Evolutionary conservation across 2,888 invertebrate species (phyloP).

Genomic region (Thera britannica): DNA sequence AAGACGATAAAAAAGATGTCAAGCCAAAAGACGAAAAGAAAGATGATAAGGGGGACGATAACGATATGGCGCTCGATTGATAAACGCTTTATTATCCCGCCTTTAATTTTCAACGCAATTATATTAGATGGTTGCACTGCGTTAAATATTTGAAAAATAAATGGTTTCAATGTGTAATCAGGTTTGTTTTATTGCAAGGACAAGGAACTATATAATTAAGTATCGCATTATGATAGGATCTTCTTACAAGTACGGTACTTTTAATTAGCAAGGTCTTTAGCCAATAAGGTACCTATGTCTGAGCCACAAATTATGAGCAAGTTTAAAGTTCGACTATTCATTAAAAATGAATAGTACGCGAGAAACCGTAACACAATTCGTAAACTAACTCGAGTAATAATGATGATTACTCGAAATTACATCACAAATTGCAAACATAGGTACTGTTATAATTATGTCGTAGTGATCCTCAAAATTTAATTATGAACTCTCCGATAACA

Average conservation of each 20-base stretch:
- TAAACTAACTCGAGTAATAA: neutral
- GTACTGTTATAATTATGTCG: neutral
- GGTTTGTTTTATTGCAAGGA: neutral
- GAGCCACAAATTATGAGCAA: too few relatives aligned
- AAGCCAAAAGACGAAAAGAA: conserved; percentile 59
- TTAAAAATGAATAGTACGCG: too few relatives aligned
- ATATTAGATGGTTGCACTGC: conserved; percentile 17
- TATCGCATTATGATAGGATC: too few relatives aligned
- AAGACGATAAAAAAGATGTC: conserved; percentile 66
- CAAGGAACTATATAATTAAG: too few relatives aligned
- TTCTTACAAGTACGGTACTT: too few relatives aligned
- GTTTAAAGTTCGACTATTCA: too few relatives aligned
- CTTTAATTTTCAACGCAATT: conserved; percentile 27
- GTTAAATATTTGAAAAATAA: conserved; percentile 20
- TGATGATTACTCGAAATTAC: neutral
- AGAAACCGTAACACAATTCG: too few relatives aligned
- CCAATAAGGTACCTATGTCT: too few relatives aligned
- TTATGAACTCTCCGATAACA: neutral
- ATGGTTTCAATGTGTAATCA: conserved; percentile 8
- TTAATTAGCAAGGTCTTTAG: too few relatives aligned
- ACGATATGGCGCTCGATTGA: conserved; percentile 77
- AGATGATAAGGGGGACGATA: conserved; percentile 70
- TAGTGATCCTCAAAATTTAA: neutral
- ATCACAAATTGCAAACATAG: neutral
- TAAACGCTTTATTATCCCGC: conserved; percentile 14